These are phyloP conservation scores for Listronotus bonariensis DNA, from an alignment of 1,140 invertebrate species.

Conservation along the genomic window DNA sequence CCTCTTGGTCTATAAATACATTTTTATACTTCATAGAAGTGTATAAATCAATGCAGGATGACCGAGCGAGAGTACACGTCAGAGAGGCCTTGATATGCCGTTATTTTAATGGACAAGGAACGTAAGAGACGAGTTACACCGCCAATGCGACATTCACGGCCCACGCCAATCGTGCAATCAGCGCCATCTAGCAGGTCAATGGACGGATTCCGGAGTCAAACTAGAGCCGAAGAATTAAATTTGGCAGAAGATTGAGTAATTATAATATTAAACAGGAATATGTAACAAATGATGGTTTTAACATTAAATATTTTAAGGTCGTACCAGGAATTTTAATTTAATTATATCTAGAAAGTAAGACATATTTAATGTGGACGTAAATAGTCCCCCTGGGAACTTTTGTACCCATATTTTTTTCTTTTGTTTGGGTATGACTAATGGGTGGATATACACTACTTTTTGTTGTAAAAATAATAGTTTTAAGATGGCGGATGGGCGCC, in stretches of 20 bases:
- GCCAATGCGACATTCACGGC: slow-evolving; percentile 28
- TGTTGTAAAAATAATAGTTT: too few relatives aligned
- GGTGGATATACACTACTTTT: too few relatives aligned
- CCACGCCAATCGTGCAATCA: slow-evolving; percentile 33
- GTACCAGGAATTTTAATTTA: too few relatives aligned
- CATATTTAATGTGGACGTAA: too few relatives aligned
- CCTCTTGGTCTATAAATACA: slow-evolving; percentile 21
- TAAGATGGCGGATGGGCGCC: too few relatives aligned
- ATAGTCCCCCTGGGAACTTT: too few relatives aligned
- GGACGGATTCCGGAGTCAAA: background rate
- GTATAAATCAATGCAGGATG: slow-evolving; percentile 23
- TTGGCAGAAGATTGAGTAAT: background rate
- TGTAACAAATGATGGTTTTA: too few relatives aligned
- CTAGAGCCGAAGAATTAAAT: background rate
- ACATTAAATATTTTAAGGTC: too few relatives aligned
- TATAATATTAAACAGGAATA: too few relatives aligned
- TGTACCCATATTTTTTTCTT: too few relatives aligned
- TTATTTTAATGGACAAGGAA: slow-evolving; percentile 33
- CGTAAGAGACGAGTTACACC: slow-evolving; percentile 24
- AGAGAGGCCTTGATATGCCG: slow-evolving; percentile 24
- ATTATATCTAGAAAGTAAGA: too few relatives aligned
- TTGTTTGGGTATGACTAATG: too few relatives aligned
- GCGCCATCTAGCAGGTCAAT: slow-evolving; percentile 35
- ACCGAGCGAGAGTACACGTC: background rate
- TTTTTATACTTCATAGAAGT: slow-evolving; percentile 15